Percentiles rank a stretch among this genome's conserved stretches.
Conservation (phyloP, 2,113 vertebrate genomes). For the Ginglymostoma cirratum region DNA sequence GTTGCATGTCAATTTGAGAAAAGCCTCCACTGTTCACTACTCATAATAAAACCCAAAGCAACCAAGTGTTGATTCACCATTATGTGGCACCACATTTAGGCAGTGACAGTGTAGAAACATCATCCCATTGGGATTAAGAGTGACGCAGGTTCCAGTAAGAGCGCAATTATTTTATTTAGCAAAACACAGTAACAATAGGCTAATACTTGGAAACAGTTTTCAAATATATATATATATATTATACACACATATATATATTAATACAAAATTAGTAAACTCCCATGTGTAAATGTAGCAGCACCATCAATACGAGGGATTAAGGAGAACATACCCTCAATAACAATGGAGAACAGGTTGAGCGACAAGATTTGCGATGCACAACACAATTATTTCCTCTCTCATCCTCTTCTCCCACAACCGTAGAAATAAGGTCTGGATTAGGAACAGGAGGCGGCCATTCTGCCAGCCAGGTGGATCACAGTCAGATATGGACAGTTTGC, state of each 20-base stretch:
- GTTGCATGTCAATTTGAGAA: neutral
- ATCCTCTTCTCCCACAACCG: neutral
- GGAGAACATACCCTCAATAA: neutral
- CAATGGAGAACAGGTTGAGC: neutral
- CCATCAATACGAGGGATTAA: neutral
- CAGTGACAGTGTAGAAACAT: neutral
- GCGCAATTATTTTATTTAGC: slow-evolving; percentile 28
- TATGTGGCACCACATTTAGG: neutral
- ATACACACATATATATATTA: slow-evolving; percentile 32
- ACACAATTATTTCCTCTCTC: neutral
- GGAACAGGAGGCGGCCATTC: neutral
- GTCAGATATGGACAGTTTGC: no score
- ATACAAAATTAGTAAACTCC: slow-evolving; percentile 35
- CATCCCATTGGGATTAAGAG: neutral
- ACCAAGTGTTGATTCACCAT: neutral
- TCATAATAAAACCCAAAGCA: neutral
- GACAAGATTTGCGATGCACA: neutral
- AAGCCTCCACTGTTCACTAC: neutral
- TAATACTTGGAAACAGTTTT: slow-evolving; percentile 32
- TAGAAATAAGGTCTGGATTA: neutral
- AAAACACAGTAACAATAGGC: slow-evolving; percentile 16
- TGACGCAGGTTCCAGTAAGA: neutral
- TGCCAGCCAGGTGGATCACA: neutral
- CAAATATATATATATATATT: slow-evolving; percentile 27
- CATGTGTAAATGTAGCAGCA: slow-evolving; percentile 28